Base-by-base conservation (phyloP, 2,797 vertebrate genomes). In the Aldrovandia affinis region DNA sequence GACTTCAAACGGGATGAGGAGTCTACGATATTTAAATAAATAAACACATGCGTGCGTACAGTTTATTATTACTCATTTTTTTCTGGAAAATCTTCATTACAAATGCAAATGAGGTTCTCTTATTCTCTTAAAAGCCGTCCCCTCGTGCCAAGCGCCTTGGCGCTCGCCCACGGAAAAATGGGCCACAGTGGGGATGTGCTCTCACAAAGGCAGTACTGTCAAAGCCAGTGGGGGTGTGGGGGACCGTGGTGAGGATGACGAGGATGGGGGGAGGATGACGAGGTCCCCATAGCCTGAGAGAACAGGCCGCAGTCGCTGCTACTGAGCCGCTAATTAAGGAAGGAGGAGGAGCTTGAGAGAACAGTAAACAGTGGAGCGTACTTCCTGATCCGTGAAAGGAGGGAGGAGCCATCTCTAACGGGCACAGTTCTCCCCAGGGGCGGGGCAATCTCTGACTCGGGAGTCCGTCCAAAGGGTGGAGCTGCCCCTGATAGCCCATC, bases 41-140 rank as follows among this genome's bases (percentile, higher is more conserved):
- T 87, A 92, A 92, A 93, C 90, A 93, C 91, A 92, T 91, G 87
- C 63, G 87, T 90, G 70, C 39, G 10, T 42, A 89, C 90, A 68
- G 84, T 82, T 87, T 88, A 88, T 85, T 85, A 81, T 78, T 80
- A 12, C 54, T 52, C 73, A 65, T 83, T 83, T 87, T 89, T 86
- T 86, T 82, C 86, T 82, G 90, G 89, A 88, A 93, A 89, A 88
- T 84, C 88, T 89, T 93, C 68, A 88, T 94, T 93, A 92, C 88
- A 88, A 87, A 94, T 94, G 93, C 63, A 93, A 94, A 95, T 94
- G 83, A 92, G 87, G 91, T 91, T 92, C 90, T 87, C 85, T 89
- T 87, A 88, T 89, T 86, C 89, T 85, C 86, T 90, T 89, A 84
- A 85, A n/a, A 84, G 84, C 78, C 80, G 44, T 65, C 89, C 86